A percentile compares a stretch with the other conserved stretches of the same genome.
phyloP scores from a whole-genome alignment of 1,140 invertebrate genomes.

The Drosophila gunungcola region DNA sequence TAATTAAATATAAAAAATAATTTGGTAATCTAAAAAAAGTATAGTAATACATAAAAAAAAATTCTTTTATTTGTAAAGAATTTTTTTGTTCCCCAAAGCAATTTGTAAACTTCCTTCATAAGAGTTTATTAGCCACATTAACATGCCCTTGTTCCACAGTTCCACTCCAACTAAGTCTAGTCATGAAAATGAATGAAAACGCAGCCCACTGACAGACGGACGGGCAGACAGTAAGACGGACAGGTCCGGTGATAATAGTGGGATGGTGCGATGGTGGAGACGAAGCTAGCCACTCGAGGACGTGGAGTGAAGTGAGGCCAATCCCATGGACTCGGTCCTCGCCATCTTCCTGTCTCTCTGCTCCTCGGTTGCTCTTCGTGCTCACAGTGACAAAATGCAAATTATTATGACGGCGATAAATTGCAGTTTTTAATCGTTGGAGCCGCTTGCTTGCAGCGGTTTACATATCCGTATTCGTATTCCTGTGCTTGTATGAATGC shows the following conservation, averaged over 20 bases:
- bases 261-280: constrained; percentile 29
- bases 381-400: constrained; percentile 80
- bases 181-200: constrained; percentile 63
- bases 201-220: constrained; percentile 48
- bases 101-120: not conserved
- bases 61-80: too few relatives aligned
- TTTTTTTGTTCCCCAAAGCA: not conserved
- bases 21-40: not conserved
- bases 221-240: constrained; percentile 34
- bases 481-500: constrained; percentile 16
- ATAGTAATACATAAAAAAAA: too few relatives aligned
- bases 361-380: constrained; percentile 28
- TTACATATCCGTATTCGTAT: constrained; percentile 42
- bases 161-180: constrained; percentile 26
- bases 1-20: not conserved
- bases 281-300: constrained; percentile 49
- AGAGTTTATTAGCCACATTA: not conserved
- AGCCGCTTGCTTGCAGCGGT: constrained; percentile 67
- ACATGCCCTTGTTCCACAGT: constrained; percentile 14
- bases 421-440: constrained; percentile 81
- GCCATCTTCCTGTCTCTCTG: constrained; percentile 20
- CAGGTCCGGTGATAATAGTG: constrained; percentile 24
- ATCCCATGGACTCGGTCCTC: constrained; percentile 35
- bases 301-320: constrained; percentile 27
- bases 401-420: constrained; percentile 83